Evolutionary conservation across 2,113 vertebrate genomes (phyloP), one percentile per base, ranked within the genome.

Genomic region (Indicator maculatus): DNA sequence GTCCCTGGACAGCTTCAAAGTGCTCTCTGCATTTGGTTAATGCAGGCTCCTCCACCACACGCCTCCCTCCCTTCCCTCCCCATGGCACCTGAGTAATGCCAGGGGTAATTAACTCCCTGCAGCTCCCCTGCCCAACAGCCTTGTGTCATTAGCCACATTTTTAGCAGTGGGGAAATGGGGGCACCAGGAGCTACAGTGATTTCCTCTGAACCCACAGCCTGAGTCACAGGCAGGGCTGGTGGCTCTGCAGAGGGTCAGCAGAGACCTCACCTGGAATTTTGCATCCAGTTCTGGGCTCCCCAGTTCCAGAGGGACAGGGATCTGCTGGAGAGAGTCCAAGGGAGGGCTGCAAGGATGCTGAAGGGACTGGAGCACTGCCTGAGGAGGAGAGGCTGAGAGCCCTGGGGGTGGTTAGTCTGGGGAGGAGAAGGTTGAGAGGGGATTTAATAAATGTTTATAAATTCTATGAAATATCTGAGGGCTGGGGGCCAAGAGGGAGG

Each of bases 91-190:
- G 95, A 96, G 88, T 91, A 96, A 94, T 80, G 18, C 69, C 2
- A 7, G 3, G 20, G 7, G n/a, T 86, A 88, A 93, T 91, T 91
- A 89, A 58, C 73, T 72, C 77, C 67, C 59, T 64, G 41, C 83
- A 69, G 18, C 74, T 64, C n/a, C 41, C 10, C 60, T 63, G 69
- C 55, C 79, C 52, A 87, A 31, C 86, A 63, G 36, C 69, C 87
- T 84, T 6, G 11, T 91, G 16, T 93, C 58, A 93, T 96, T 96
- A 96, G 23, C 93, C 88, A 9, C 85, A 73, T 94, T 93, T 94
- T 94, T 91, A 96, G 81, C 18, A 67, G 60, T 47, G 74, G 82
- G 91, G 93, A 96, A 94, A 94, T 14, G 88, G 93, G 88, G 91
- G 93, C 95, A 94, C 60, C 20, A 1, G 16, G 23, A 72, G 95